These are phyloP conservation scores for Parauchenoglanis punctatus DNA, from an alignment of 2,797 vertebrate species.

Conservation along the genomic window DNA sequence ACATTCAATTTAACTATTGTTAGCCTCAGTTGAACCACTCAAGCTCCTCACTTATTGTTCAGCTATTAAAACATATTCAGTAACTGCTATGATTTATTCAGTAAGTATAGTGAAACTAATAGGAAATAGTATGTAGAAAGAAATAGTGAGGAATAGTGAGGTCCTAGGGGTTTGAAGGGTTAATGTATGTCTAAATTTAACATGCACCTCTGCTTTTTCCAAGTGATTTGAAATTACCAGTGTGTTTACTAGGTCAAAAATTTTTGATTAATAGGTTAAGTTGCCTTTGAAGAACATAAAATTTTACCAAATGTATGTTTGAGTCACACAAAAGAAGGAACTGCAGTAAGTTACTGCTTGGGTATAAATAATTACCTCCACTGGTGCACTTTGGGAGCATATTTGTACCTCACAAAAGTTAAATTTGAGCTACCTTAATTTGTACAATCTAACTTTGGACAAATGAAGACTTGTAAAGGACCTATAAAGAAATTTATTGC, in stretches of 20 bases:
- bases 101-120: neutral
- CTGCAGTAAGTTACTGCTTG: neutral
- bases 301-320: neutral
- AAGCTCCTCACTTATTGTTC: neutral
- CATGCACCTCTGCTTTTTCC: neutral
- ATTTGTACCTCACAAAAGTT: neutral
- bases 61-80: neutral
- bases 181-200: neutral
- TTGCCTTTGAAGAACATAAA: neutral
- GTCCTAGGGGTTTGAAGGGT: neutral
- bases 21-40: neutral
- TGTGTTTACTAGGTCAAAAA: too few relatives aligned
- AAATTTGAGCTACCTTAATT: neutral
- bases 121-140: neutral
- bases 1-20: neutral
- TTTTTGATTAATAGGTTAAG: neutral
- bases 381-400: too few relatives aligned
- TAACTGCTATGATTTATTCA: neutral
- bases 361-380: neutral
- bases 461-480: neutral
- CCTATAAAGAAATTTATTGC: neutral
- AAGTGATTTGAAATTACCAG: neutral
- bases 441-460: neutral
- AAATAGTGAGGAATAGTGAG: neutral
- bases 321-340: neutral